These are phyloP conservation scores for Sebastes fasciatus DNA, from an alignment of 2,113 vertebrate genomes.

Conservation along the genomic window DNA sequence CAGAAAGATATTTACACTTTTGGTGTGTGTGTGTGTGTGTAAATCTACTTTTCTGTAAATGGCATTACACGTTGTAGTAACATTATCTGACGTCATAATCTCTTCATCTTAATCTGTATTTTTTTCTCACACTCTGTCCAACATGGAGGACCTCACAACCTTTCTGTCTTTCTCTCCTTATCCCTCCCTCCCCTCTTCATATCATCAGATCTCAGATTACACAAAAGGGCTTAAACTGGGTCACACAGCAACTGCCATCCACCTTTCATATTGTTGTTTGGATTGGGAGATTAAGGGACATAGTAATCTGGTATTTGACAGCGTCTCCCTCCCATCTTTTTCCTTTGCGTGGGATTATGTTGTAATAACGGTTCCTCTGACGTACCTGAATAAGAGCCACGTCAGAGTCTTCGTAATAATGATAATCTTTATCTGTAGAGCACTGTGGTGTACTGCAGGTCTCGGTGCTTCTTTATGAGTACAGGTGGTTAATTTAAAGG, in stretches of 20 bases:
- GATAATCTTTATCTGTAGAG: slow-evolving; percentile 1
- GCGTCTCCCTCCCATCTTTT: slow-evolving; percentile 55
- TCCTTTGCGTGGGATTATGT: slow-evolving; percentile 61
- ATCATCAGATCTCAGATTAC: slow-evolving; percentile 65
- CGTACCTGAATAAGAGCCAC: slow-evolving; percentile 17
- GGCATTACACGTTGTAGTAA: slow-evolving; percentile 41
- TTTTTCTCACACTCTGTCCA: slow-evolving; percentile 21
- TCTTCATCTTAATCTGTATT: slow-evolving; percentile 63
- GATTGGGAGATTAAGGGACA: slow-evolving; percentile 70
- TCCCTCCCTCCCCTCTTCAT: slow-evolving; percentile 13
- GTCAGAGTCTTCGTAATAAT: slow-evolving; percentile 19
- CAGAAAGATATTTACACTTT: neutral
- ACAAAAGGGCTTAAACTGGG: slow-evolving; percentile 59
- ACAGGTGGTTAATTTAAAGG: neutral
- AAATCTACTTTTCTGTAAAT: slow-evolving; percentile 45
- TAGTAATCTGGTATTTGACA: slow-evolving; percentile 72
- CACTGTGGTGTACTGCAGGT: neutral
- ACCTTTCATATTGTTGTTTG: slow-evolving; percentile 73
- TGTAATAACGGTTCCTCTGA: slow-evolving; percentile 51
- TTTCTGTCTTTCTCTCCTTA: slow-evolving; percentile 1
- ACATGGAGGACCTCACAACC: neutral
- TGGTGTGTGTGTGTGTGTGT: neutral
- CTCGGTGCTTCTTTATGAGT: neutral
- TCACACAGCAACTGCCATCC: slow-evolving; percentile 49
- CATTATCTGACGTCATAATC: slow-evolving; percentile 69